A percentile compares a stretch with the other conserved stretches of the same genome.
These are phyloP conservation scores for Leucosticte australis DNA, from an alignment of 2,113 vertebrate species.

Conservation along the genomic window DNA sequence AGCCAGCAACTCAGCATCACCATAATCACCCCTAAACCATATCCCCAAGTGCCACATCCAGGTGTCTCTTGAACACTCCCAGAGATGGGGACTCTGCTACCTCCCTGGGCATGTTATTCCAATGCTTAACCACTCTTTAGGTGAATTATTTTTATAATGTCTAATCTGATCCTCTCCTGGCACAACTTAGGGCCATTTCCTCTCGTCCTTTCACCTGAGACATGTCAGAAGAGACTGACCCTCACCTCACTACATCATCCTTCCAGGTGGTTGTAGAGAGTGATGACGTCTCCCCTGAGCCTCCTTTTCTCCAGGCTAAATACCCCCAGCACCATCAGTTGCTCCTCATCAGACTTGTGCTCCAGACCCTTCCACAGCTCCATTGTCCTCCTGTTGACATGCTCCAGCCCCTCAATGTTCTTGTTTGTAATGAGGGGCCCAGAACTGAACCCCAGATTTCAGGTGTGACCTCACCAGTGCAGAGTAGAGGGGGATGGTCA, in stretches of 20 bases:
- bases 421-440: neutral
- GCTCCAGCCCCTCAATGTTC: rapidly evolving
- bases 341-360: neutral
- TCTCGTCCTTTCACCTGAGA: neutral
- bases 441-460: neutral
- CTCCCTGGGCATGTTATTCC: neutral
- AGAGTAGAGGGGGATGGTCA: rapidly evolving
- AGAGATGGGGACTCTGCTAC: neutral
- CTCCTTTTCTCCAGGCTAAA: neutral
- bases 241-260: neutral
- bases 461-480: neutral
- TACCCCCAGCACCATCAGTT: neutral
- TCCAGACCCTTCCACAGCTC: neutral
- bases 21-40: neutral
- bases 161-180: neutral
- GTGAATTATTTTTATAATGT: neutral
- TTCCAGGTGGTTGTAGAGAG: neutral
- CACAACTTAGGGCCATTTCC: neutral
- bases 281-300: neutral
- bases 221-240: neutral
- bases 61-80: neutral
- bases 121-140: neutral
- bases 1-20: neutral
- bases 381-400: rapidly evolving
- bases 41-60: neutral